Base-by-base conservation (phyloP, 64 coral and sea anemone genomes). In the Stichodactyla helianthus region DNA sequence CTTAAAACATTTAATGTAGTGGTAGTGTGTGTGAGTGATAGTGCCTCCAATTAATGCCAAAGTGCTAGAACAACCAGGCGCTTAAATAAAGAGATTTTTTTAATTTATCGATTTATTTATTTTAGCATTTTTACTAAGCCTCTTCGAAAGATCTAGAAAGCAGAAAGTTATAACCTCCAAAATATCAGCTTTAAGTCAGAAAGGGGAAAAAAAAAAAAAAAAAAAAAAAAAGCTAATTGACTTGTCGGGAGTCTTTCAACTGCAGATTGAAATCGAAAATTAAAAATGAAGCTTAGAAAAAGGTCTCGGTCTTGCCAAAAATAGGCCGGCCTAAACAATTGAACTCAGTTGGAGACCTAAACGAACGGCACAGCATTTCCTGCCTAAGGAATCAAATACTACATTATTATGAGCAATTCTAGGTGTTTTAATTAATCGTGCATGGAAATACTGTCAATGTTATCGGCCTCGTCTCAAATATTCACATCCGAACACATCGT, bases 261-360 rank as follows among this genome's bases (percentile, higher is more conserved):
- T 13, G 68, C 68, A 74, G 68, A 74, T 74, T 28, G 25, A 74
- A 74, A 74, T 74, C 68, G 25, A n/a, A 74, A 74, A 74, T 31
- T 74, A 3, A 5, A 74, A 31, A 74, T 74, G 26, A 26, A 74
- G 23, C 10, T 28, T 1, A 10, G 17, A 31, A 28, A 74, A 23
- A 74, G 31, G 25, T 4, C 12, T 23, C 25, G 25, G 68, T 23
- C 4, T 27, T 5, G 10, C 23, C 68, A 31, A 74, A 74, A 74
- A 74, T 74, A 74, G 68, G 10, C 2, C 1, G n/a, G 25, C 4
- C 12, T 10, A 74, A 74, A 74, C 68, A 74, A 74, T 74, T 27
- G 9, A 19, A 14, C 68, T 27, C 68, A 9, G 68, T 9, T 27
- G 68, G 68, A 31, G 68, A 12, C 27, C 68, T 13, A 74, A 74